Percentiles rank a stretch among this genome's conserved stretches.
Evolutionary conservation across 2,113 vertebrate species (phyloP).

Genomic region (Chitala chitala): DNA sequence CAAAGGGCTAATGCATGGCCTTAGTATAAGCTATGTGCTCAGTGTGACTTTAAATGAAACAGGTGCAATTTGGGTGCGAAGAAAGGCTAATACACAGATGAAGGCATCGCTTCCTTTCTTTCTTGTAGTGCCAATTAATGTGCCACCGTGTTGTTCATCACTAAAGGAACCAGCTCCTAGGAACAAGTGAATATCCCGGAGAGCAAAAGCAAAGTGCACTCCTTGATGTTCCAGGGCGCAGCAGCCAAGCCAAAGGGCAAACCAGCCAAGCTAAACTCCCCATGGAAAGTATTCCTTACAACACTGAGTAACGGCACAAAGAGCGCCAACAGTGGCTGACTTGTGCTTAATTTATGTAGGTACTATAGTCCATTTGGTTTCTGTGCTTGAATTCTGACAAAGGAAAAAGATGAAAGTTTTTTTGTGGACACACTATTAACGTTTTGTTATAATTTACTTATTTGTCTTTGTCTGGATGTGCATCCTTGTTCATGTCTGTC

Average conservation of each 20-base stretch:
- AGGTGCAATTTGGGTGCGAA: neutral
- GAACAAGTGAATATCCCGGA: neutral
- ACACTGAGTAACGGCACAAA: neutral
- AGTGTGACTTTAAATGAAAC: neutral
- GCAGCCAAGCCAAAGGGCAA: neutral
- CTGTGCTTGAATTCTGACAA: neutral
- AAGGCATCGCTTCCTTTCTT: neutral
- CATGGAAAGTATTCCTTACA: neutral
- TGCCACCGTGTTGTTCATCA: neutral
- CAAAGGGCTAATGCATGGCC: neutral
- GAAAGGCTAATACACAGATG: neutral
- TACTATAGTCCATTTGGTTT: neutral
- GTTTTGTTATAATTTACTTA: neutral
- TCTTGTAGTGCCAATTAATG: neutral
- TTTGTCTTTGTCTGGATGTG: neutral
- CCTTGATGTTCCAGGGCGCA: neutral
- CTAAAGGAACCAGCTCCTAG: neutral
- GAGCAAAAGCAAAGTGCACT: neutral
- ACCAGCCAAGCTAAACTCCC: constrained; percentile 6
- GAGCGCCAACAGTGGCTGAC: neutral
- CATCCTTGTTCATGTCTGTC: neutral
- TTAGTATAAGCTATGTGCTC: neutral
- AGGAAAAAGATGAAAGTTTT: neutral
- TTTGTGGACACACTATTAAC: neutral
- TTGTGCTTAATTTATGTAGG: neutral